Conservation (phyloP, 2,113 vertebrate genomes). For the Thunnus maccoyii region DNA sequence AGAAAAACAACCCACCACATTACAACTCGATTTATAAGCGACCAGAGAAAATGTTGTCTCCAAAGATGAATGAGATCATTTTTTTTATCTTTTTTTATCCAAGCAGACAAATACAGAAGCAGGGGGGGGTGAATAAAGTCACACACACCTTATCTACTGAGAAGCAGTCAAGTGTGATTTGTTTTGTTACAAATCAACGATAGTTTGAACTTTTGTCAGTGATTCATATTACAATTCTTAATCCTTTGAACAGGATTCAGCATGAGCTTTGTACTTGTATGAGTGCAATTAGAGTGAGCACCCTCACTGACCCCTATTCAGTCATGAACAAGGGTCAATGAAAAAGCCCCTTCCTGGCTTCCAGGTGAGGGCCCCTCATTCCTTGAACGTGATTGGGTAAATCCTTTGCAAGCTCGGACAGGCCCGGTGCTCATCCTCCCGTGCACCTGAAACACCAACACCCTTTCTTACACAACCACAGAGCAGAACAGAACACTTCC, state of each 20-base stretch:
- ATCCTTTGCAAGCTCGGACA: conserved; percentile 70
- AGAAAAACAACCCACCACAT: conserved; percentile 45
- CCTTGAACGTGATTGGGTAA: conserved; percentile 38
- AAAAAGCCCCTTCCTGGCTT: conserved; percentile 33
- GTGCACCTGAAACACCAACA: conserved; percentile 71
- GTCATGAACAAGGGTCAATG: conserved; percentile 38
- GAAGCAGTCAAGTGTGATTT: neutral
- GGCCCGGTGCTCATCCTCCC: conserved; percentile 44
- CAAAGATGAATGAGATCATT: conserved; percentile 33
- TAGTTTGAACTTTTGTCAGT: neutral
- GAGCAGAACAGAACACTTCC: conserved; percentile 70
- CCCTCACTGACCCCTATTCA: conserved; percentile 17
- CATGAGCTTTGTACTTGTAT: conserved; percentile 2
- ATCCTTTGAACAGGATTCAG: conserved; percentile 4
- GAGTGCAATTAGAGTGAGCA: neutral
- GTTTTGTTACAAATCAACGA: conserved; percentile 9
- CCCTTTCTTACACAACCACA: conserved; percentile 55
- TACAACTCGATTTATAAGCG: conserved; percentile 25
- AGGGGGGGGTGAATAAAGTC: neutral
- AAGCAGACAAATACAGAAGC: conserved; percentile 9
- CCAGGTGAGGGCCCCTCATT: conserved; percentile 38
- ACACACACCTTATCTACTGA: neutral
- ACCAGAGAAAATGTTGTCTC: conserved; percentile 56
- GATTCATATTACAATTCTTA: neutral
- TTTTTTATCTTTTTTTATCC: conserved; percentile 3